A percentile compares a stretch with the other conserved stretches of the same genome.
phyloP scores from a whole-genome alignment of 2,113 vertebrate genomes.

The Euleptes europaea region DNA sequence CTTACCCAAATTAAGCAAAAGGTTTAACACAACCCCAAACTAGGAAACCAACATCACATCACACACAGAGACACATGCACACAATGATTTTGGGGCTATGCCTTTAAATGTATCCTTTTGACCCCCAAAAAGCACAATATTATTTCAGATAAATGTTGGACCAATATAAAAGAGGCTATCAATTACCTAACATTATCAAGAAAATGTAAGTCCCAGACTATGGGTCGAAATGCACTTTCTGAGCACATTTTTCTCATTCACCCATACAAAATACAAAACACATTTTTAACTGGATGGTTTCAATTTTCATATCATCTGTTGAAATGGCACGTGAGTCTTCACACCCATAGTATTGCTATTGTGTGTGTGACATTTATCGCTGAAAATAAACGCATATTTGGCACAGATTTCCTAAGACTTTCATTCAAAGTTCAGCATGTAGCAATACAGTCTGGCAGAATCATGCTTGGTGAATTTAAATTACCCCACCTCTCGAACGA shows the following conservation, averaged over 20 bases:
- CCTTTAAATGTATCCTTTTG: background rate
- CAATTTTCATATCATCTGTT: slow-evolving; percentile 22
- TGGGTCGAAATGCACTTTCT: background rate
- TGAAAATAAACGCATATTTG: slow-evolving; percentile 61
- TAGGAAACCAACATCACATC: background rate
- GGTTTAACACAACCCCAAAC: background rate
- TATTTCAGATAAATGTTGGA: background rate
- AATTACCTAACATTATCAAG: background rate
- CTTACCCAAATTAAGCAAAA: no score
- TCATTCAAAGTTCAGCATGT: slow-evolving; percentile 43
- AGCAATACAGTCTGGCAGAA: slow-evolving; percentile 51
- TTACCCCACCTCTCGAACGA: slow-evolving; percentile 25
- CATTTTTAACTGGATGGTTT: slow-evolving; percentile 14
- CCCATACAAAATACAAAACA: background rate
- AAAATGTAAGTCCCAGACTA: background rate
- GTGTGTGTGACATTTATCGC: slow-evolving; percentile 71
- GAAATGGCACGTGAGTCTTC: slow-evolving; percentile 47
- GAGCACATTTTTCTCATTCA: background rate
- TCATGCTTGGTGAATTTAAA: slow-evolving; percentile 43
- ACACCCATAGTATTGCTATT: slow-evolving; percentile 71
- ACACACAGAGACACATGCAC: no score
- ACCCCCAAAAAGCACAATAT: background rate
- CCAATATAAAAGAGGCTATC: background rate
- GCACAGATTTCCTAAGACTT: slow-evolving; percentile 53
- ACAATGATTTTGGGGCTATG: background rate